A percentile compares a stretch with the other conserved stretches of the same genome.
These are phyloP conservation scores for Hydractinia echinata DNA, from an alignment of 30 jellyfish, hydroid and myxozoan species.

Conservation along the genomic window DNA sequence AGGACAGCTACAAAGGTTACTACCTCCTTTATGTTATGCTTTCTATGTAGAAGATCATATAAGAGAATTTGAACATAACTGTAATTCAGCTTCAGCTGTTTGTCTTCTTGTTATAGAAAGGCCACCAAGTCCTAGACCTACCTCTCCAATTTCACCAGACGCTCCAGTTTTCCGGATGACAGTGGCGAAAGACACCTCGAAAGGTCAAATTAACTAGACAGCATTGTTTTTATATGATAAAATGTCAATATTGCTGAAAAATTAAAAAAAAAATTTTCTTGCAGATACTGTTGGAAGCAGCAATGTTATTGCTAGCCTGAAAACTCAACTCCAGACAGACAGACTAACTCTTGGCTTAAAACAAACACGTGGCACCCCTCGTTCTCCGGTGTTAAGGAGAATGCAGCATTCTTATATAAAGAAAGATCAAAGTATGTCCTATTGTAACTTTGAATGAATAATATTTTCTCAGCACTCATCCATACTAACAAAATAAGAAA, in stretches of 20 bases:
- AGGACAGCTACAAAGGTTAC: too few species aligned
- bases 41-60: too few species aligned
- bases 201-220: too few species aligned
- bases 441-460: background rate
- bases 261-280: background rate
- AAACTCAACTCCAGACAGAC: background rate
- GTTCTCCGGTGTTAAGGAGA: background rate
- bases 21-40: too few species aligned
- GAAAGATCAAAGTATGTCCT: conserved; percentile 13
- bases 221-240: too few species aligned
- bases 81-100: too few species aligned
- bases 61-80: too few species aligned
- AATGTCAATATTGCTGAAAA: too few species aligned
- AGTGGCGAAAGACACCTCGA: conserved; percentile 16
- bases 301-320: conserved; percentile 21
- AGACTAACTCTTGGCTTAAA: conserved; percentile 18
- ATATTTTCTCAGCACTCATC: background rate
- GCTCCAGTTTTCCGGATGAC: conserved; percentile 28
- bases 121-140: conserved; percentile 16
- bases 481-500: background rate
- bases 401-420: conserved; percentile 8
- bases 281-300: conserved; percentile 1
- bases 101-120: background rate
- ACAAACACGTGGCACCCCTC: conserved; percentile 16
- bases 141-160: background rate